phyloP scores from a whole-genome alignment of 2,113 vertebrate genomes.

The Psilopsiagon aurifrons region DNA sequence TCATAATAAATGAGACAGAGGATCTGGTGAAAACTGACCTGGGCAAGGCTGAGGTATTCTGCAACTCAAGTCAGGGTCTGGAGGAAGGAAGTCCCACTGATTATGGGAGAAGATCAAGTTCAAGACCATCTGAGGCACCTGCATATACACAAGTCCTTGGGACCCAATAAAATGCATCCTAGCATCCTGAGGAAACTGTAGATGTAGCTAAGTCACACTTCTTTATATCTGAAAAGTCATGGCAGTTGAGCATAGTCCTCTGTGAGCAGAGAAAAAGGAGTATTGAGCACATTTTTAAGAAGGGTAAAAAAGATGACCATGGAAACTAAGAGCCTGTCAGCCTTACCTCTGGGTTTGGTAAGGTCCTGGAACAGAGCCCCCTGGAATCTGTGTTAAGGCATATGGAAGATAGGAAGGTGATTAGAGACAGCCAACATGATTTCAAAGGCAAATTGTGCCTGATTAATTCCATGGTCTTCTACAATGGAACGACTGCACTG shows the following conservation, averaged over 20 bases:
- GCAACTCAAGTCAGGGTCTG: too few species aligned
- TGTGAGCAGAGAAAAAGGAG: background rate
- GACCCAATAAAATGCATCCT: background rate
- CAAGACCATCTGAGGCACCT: background rate
- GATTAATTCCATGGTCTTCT: background rate
- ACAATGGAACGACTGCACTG: rapidly evolving
- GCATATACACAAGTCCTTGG: background rate
- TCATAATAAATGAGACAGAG: background rate
- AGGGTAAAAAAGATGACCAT: background rate
- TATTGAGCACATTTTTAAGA: background rate
- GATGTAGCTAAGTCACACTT: background rate
- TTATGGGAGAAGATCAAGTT: background rate
- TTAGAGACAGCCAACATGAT: background rate
- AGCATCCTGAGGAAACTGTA: too few species aligned
- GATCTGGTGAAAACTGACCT: background rate
- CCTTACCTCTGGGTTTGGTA: background rate
- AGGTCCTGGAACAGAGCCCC: background rate
- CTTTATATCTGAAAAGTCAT: background rate
- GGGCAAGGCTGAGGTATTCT: background rate
- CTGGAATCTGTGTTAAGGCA: background rate
- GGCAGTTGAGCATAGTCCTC: background rate
- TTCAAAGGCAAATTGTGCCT: background rate
- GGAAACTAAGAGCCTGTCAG: background rate
- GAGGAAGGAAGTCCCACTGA: background rate
- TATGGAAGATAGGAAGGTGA: background rate